Evolutionary conservation across 1,140 invertebrate species (phyloP), one percentile per base, ranked within the genome.

Genomic region (Teleogryllus occipitalis): DNA sequence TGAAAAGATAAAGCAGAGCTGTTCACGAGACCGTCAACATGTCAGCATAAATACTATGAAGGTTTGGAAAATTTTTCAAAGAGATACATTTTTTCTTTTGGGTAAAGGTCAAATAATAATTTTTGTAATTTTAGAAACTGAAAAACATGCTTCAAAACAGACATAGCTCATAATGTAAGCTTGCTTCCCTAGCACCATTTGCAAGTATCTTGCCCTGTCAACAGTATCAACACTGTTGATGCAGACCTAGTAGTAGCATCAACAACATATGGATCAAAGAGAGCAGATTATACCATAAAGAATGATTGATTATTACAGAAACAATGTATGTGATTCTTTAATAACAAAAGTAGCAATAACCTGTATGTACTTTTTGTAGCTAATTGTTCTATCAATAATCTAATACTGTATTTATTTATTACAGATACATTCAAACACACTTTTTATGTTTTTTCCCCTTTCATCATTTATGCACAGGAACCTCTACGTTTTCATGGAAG

Each of bases 381-480:
- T 65, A 65, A 65, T 14, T 65, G 54, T 14, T 65, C 54, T 65
- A 65, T 65, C 18, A 65, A 65, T 65, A 14, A 14, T 18, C 54
- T 65, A 65, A 65, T 65, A 65, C 54, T 65, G 54, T 65, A 18
- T 65, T 65, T 65, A 65, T 14, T 65, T 10, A 14, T 14, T 18
- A 65, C 54, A 65, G 27, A 14, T 65, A 65, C 54, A 65, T 65
- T 65, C 54, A 65, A 65, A 65, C 54, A 65, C 18, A 65, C 54
- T 65, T 65, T 65, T 65, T 65, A 65, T 18, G 54, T 14, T 18
- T 65, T 65, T 39, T 65, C 10, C 54, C 18, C 54, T 65, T 65
- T 48, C 47, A 77, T 47, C 47, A 77, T 77, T 77, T 77, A 77
- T 54, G 76, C 47, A 77, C 76, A 77, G 76, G 76, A 77, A 77